Conservation (phyloP, 1,140 invertebrate genomes). For the Phocides pigmalion region DNA sequence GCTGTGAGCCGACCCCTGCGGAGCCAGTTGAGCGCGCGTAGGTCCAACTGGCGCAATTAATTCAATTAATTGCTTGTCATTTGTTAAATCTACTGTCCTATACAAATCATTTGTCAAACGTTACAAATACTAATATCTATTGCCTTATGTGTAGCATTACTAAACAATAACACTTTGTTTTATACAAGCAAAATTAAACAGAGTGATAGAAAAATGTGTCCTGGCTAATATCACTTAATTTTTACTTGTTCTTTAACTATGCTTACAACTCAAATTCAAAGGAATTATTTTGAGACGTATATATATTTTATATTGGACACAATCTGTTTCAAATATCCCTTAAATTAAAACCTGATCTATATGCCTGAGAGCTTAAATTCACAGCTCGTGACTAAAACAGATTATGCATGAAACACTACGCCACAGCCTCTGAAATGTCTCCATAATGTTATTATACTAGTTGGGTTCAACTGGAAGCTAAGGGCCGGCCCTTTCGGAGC, state of each 20-base stretch:
- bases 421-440: not conserved
- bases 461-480: not conserved
- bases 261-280: too few species aligned
- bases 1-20: not conserved
- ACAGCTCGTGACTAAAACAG: not conserved
- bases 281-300: too few species aligned
- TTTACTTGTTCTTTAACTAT: too few species aligned
- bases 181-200: too few species aligned
- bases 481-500: not conserved
- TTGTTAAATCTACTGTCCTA: constrained; percentile 66
- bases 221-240: too few species aligned
- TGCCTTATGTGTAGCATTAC: constrained; percentile 62
- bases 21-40: not conserved
- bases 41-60: constrained; percentile 56
- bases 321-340: too few species aligned
- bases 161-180: too few species aligned
- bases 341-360: too few species aligned
- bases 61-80: constrained; percentile 77
- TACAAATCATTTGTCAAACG: constrained; percentile 72
- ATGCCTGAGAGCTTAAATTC: constrained; percentile 46
- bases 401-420: not conserved
- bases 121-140: constrained; percentile 36
- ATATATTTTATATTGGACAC: too few species aligned
- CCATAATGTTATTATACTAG: not conserved
- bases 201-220: too few species aligned